A percentile compares a stretch with the other conserved stretches of the same genome.
These are phyloP conservation scores for Philypnodon macrostomus DNA, from an alignment of 2,797 vertebrate genomes.

Conservation along the genomic window DNA sequence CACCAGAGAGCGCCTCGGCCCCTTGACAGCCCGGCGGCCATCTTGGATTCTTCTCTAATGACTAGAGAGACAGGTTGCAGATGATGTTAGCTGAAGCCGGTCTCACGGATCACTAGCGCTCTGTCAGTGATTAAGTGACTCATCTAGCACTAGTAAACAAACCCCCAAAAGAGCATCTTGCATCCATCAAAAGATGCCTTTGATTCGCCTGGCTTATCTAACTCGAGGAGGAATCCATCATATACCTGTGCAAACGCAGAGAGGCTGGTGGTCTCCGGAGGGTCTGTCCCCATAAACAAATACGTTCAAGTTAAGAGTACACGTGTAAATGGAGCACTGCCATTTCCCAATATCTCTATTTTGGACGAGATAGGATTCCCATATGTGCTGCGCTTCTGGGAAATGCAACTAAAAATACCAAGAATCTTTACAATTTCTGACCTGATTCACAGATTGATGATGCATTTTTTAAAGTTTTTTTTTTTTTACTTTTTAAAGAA, in stretches of 20 bases:
- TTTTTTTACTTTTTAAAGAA: too few species aligned
- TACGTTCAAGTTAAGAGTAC: constrained; percentile 31
- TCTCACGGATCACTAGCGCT: constrained; percentile 61
- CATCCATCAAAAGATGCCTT: constrained; percentile 66
- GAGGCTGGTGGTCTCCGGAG: constrained; percentile 39
- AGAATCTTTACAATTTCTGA: constrained; percentile 29
- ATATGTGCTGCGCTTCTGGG: constrained; percentile 35
- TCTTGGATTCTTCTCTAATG: constrained; percentile 70
- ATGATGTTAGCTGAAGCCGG: constrained; percentile 61
- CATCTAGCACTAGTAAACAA: constrained; percentile 68
- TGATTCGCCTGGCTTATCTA: constrained; percentile 54
- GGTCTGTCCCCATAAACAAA: constrained; percentile 61
- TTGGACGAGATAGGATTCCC: constrained; percentile 29
- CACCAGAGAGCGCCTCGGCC: constrained; percentile 52
- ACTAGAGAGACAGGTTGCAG: constrained; percentile 66
- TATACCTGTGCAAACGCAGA: constrained; percentile 50
- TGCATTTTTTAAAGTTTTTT: too few species aligned
- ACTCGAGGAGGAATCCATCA: constrained; percentile 66
- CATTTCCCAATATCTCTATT: constrained; percentile 21
- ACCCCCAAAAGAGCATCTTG: constrained; percentile 63
- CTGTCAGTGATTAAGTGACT: constrained; percentile 76
- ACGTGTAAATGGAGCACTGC: constrained; percentile 23
- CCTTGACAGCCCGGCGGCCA: constrained; percentile 60
- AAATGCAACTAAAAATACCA: constrained; percentile 36
- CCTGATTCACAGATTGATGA: constrained; percentile 44